Evolutionary conservation across 2,113 vertebrate species (phyloP).

Genomic region (Theropithecus gelada): DNA sequence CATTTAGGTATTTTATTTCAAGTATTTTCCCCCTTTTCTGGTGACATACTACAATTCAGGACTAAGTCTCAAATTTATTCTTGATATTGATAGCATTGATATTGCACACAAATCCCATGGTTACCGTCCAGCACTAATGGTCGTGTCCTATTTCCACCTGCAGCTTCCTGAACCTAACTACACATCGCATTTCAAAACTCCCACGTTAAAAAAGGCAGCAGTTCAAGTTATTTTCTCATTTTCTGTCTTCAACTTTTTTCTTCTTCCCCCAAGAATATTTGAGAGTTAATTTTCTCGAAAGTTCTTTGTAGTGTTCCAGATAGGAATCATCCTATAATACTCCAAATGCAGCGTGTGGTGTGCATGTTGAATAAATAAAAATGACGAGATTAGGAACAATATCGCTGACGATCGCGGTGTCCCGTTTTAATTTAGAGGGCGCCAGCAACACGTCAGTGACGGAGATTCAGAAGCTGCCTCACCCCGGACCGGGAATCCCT

Average conservation of each 20-base stretch:
- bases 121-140: neutral
- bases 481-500: neutral
- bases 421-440: constrained; percentile 60
- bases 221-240: neutral
- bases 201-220: neutral
- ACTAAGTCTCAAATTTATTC: neutral
- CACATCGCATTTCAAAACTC: neutral
- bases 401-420: neutral
- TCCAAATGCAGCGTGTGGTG: neutral
- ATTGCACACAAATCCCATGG: neutral
- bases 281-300: neutral
- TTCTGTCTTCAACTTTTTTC: neutral
- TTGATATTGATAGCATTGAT: neutral
- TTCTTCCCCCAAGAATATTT: neutral
- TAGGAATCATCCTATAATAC: neutral
- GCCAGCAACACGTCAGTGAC: constrained; percentile 42
- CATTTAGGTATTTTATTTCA: neutral
- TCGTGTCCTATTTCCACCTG: neutral
- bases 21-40: neutral
- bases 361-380: constrained; percentile 28
- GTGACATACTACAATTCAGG: neutral
- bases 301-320: neutral
- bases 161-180: neutral
- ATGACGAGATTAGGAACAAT: neutral
- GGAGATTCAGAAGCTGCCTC: neutral